phyloP scores from a whole-genome alignment of 2,797 vertebrate genomes.

The Aplochiton taeniatus region DNA sequence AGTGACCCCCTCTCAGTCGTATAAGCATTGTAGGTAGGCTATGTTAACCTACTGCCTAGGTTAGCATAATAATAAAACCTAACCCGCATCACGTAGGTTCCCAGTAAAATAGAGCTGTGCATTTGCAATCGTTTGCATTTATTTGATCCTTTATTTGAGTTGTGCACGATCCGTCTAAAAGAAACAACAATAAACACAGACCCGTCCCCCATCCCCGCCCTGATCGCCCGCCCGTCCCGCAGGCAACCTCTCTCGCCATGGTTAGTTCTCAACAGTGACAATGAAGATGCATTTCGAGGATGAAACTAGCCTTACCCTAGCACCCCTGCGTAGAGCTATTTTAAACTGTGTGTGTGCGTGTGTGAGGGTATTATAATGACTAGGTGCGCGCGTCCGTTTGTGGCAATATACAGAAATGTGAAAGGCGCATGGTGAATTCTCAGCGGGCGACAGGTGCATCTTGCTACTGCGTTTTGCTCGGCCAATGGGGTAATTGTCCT shows the following conservation, averaged over 20 bases:
- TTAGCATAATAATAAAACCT: background rate
- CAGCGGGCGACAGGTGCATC: slow-evolving; percentile 65
- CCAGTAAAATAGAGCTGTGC: background rate
- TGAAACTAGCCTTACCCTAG: slow-evolving; percentile 44
- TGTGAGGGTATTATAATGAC: slow-evolving; percentile 16
- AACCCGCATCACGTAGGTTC: background rate
- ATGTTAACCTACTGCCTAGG: background rate
- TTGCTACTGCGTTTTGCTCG: slow-evolving; percentile 20
- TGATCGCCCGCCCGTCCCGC: slow-evolving; percentile 58
- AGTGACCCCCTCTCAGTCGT: slow-evolving; percentile 31
- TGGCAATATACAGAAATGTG: slow-evolving; percentile 31
- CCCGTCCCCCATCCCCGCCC: slow-evolving; percentile 55
- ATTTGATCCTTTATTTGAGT: slow-evolving; percentile 53
- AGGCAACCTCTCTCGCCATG: slow-evolving; percentile 36
- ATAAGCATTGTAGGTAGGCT: slow-evolving; percentile 51
- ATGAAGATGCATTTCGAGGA: slow-evolving; percentile 41
- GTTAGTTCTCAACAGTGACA: slow-evolving; percentile 19
- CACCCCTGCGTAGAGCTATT: slow-evolving; percentile 53
- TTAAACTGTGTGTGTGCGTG: slow-evolving; percentile 37
- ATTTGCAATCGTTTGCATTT: slow-evolving; percentile 29
- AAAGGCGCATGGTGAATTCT: slow-evolving; percentile 53
- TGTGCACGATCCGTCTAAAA: slow-evolving; percentile 46
- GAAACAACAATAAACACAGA: slow-evolving; percentile 58
- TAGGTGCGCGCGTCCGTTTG: slow-evolving; percentile 19
- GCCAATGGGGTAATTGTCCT: slow-evolving; percentile 20